Evolutionary conservation across 2,113 vertebrate species (phyloP), one percentile per base, ranked within the genome.

Genomic region (Otolemur garnettii): DNA sequence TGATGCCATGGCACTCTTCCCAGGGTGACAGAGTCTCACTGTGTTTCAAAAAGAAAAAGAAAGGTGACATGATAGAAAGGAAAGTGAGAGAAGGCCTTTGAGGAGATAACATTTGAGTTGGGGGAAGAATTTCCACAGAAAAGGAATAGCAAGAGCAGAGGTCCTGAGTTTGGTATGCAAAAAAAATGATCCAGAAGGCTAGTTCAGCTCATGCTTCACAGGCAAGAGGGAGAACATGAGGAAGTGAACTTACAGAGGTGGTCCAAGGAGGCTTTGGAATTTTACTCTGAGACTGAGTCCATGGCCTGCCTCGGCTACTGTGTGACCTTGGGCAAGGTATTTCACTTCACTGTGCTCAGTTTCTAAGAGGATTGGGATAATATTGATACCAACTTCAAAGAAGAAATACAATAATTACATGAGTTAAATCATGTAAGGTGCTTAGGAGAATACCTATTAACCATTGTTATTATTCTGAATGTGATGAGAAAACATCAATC

Each of bases 101-200:
- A 92, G 50, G 72, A 93, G 64, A 62, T 42, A 30, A 11, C n/a
- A 9, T 74, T 60, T 89, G 78, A 86, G 42, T n/a, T 81, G 30
- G 57, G 33, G 60, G 35, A 87, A n/a, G 69, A 89, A 84, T 89
- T 59, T 93, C 45, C 24, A 24, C 28, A 33, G 42, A 57, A 55
- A 95, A 12, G 12, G 22, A 83, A 74, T n/a, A 79, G 82, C 35
- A 69, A 53, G 26, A 94, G 69, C 74, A 72, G 45, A 94, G 38
- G 62, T 38, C 17, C n/a, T 7, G 10, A 66, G 28, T 28, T 80
- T 35, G 45, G 19, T 55, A 45, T 77, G 33, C 28, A 2, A 71
- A 42, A 71, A 84, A 45, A 86, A 22, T 13, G 24, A 68, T 4
- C 66, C 50, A 30, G 33, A 33, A 80, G 17, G 66, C n/a, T 35